phyloP scores from a whole-genome alignment of 1,140 invertebrate species.

The Lethocerus indicus region DNA sequence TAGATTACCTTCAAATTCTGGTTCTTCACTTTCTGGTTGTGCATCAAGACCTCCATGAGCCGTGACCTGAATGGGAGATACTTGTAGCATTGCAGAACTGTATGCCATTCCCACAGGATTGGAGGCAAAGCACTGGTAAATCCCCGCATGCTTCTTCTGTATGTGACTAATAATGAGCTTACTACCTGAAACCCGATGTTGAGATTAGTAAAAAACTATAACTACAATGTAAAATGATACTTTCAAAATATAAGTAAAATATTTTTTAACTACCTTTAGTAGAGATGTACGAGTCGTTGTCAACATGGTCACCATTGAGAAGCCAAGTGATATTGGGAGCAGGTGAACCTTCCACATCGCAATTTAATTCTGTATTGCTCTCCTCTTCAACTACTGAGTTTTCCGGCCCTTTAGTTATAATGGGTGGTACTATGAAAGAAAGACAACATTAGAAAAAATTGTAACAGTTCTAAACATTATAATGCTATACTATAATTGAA shows the following conservation, averaged over 20 bases:
- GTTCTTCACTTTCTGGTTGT: conserved; percentile 9
- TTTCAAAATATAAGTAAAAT: too few relatives aligned
- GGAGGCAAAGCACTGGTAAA: conserved; percentile 74
- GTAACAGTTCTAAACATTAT: conserved; percentile 20
- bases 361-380: conserved; percentile 41
- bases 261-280: conserved; percentile 21
- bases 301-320: conserved; percentile 55
- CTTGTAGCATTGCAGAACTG: conserved; percentile 41
- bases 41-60: conserved; percentile 20
- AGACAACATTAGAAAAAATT: too few relatives aligned
- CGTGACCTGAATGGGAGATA: conserved; percentile 54
- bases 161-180: conserved; percentile 45
- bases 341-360: conserved; percentile 47
- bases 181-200: conserved; percentile 24
- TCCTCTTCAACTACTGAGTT: conserved; percentile 43
- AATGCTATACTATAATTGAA: neutral
- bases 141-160: conserved; percentile 66
- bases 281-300: conserved; percentile 32
- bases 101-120: conserved; percentile 59
- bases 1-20: conserved; percentile 12
- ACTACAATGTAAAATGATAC: neutral
- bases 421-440: too few relatives aligned
- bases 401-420: conserved; percentile 35
- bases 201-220: neutral
- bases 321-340: conserved; percentile 61